A percentile compares a stretch with the other conserved stretches of the same genome.
These are phyloP conservation scores for Diarsia rubi DNA, from an alignment of 2,888 invertebrate genomes.

Conservation along the genomic window DNA sequence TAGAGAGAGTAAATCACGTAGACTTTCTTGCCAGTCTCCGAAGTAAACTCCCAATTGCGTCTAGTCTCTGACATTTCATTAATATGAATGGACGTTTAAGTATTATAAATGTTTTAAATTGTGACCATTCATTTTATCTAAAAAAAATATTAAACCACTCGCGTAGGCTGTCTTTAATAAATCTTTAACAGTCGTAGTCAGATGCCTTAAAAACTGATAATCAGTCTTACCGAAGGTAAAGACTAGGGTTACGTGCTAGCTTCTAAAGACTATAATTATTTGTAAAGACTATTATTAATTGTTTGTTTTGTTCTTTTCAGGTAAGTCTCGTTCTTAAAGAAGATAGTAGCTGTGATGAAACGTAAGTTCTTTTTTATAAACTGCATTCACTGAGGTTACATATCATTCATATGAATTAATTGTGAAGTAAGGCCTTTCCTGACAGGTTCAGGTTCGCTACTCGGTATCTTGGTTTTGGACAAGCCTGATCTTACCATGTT, in stretches of 20 bases:
- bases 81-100: too few species aligned
- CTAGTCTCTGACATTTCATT: background rate
- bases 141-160: too few species aligned
- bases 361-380: background rate
- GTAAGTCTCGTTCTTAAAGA: constrained; percentile 51
- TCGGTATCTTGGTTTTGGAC: too few species aligned
- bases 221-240: background rate
- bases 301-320: constrained; percentile 54
- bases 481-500: too few species aligned
- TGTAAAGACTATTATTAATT: constrained; percentile 22
- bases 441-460: too few species aligned
- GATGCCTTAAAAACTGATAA: too few species aligned
- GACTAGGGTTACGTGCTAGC: background rate
- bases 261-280: constrained; percentile 8
- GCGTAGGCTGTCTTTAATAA: background rate
- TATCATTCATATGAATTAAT: background rate
- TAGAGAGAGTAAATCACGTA: background rate
- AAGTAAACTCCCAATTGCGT: background rate
- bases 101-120: background rate
- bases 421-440: background rate
- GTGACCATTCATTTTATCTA: too few species aligned
- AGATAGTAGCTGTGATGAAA: background rate
- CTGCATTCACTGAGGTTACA: background rate
- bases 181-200: background rate
- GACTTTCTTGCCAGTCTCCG: background rate